phyloP scores from a whole-genome alignment of 2,113 vertebrate genomes.

The Caracal caracal region DNA sequence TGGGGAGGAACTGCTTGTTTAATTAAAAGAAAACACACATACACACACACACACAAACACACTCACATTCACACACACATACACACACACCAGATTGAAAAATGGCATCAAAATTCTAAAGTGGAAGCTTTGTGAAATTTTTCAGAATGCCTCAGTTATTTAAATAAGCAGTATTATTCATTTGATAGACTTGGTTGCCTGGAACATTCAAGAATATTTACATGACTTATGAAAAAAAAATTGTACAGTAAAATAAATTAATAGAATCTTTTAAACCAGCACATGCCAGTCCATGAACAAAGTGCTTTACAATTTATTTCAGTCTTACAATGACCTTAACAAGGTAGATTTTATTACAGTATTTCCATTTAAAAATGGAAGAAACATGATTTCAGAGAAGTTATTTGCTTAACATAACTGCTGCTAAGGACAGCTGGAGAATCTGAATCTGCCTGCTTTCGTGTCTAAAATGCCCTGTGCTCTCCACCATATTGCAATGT shows the following conservation, averaged over 20 bases:
- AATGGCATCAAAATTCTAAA: not conserved
- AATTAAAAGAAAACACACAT: not conserved
- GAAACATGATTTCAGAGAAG: not conserved
- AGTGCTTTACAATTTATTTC: not conserved
- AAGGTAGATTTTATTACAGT: not conserved
- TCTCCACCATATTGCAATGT: not conserved
- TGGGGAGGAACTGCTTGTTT: not conserved
- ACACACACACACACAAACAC: not conserved
- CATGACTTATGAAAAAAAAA: not conserved
- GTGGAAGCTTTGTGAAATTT: not conserved
- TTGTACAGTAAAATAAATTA: not conserved
- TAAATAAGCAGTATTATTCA: not conserved
- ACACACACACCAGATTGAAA: not conserved
- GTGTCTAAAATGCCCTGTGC: not conserved
- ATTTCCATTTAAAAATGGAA: not conserved
- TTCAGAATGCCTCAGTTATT: conserved; percentile 8
- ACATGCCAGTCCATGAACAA: not conserved
- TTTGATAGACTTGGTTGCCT: not conserved
- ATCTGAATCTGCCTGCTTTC: not conserved
- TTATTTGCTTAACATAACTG: not conserved
- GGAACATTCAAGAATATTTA: not conserved
- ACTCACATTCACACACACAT: not conserved
- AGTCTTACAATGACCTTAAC: not conserved
- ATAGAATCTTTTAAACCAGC: not conserved
- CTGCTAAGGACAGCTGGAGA: not conserved